These are phyloP conservation scores for Diadophis punctatus DNA, from an alignment of 2,113 vertebrate genomes.

Conservation along the genomic window DNA sequence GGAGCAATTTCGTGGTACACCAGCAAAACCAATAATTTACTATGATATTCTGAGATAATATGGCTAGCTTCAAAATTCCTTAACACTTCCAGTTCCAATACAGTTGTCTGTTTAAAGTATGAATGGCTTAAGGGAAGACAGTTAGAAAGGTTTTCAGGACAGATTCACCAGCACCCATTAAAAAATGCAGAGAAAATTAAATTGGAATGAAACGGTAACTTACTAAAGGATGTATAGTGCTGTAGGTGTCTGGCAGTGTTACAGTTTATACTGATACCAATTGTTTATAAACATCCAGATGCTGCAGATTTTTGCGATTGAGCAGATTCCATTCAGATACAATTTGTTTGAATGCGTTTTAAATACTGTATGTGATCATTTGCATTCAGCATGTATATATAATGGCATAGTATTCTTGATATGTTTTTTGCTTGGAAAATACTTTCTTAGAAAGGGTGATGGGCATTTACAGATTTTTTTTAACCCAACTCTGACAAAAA, in stretches of 20 bases:
- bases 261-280: background rate
- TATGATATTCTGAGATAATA: conserved; percentile 47
- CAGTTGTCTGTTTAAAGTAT: background rate
- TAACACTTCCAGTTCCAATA: background rate
- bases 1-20: conserved; percentile 55
- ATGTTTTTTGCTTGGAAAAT: background rate
- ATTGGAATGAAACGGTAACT: background rate
- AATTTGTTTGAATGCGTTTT: background rate
- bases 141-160: background rate
- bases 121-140: background rate
- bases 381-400: background rate
- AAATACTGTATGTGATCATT: background rate
- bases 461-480: background rate
- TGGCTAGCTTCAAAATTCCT: background rate
- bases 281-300: background rate
- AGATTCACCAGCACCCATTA: background rate
- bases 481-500: background rate
- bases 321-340: background rate
- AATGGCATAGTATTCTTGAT: background rate
- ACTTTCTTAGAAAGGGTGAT: background rate
- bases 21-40: conserved; percentile 61
- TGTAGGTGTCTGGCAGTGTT: background rate
- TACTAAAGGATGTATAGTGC: background rate
- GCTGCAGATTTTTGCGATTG: background rate
- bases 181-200: background rate